phyloP scores from a whole-genome alignment of 2,888 invertebrate species.

The Caenorhabditis becei region DNA sequence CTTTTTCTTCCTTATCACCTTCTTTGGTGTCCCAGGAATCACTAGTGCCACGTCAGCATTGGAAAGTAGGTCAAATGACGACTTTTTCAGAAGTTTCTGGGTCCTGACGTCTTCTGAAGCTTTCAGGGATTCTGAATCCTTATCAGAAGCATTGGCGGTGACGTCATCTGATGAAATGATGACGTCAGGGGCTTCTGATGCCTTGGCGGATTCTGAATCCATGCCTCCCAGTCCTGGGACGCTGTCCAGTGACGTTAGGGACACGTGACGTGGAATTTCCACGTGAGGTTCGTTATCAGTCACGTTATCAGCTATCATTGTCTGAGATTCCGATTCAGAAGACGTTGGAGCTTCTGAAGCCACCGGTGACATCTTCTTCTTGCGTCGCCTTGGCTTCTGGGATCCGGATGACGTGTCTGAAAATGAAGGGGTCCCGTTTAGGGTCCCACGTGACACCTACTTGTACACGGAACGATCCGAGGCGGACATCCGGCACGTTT shows the following conservation, averaged over 20 bases:
- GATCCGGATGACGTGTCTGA: too few relatives aligned
- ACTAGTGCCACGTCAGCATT: constrained; percentile 27
- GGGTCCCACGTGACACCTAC: neutral
- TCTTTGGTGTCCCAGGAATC: neutral
- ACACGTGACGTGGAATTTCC: constrained; percentile 17
- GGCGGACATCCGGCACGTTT: constrained; percentile 33
- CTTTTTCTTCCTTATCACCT: constrained; percentile 21
- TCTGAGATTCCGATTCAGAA: neutral
- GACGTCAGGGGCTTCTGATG: neutral
- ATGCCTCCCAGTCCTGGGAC: constrained; percentile 30
- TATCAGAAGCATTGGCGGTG: neutral
- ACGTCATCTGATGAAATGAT: neutral
- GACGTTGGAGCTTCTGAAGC: too few relatives aligned
- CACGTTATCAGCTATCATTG: constrained; percentile 27
- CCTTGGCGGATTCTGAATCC: constrained; percentile 6
- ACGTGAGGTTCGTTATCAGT: neutral
- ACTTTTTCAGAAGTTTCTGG: neutral
- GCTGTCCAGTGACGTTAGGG: constrained; percentile 35
- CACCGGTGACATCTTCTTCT: too few relatives aligned
- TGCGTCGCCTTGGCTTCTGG: too few relatives aligned
- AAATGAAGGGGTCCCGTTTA: too few relatives aligned
- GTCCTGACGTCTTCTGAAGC: constrained; percentile 26
- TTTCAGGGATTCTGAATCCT: neutral
- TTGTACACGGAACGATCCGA: constrained; percentile 26
- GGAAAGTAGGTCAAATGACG: constrained; percentile 25